Evolutionary conservation across 1,140 invertebrate species (phyloP).

Genomic region (Mylabris phalerata): DNA sequence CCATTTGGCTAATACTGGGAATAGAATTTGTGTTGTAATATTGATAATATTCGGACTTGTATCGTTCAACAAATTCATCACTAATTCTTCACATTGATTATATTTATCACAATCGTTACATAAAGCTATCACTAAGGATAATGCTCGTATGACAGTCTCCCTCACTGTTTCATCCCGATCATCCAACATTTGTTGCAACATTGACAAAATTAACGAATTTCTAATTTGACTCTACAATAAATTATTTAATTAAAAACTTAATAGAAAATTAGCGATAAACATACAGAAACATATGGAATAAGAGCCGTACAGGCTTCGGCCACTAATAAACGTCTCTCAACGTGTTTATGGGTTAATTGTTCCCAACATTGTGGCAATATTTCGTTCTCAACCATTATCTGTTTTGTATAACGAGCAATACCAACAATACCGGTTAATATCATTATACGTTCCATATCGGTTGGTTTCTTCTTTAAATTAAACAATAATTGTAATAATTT

Average conservation of each 20-base stretch:
- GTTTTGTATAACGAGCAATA: slow-evolving; percentile 52
- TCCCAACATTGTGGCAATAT: slow-evolving; percentile 74
- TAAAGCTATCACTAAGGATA: slow-evolving; percentile 56
- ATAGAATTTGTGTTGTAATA: slow-evolving; percentile 42
- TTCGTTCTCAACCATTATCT: slow-evolving; percentile 55
- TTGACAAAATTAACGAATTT: slow-evolving; percentile 65
- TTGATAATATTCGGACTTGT: slow-evolving; percentile 47
- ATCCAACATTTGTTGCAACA: slow-evolving; percentile 70
- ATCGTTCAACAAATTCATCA: slow-evolving; percentile 50
- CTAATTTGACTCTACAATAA: slow-evolving; percentile 48
- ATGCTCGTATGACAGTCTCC: slow-evolving; percentile 55
- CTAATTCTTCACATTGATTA: slow-evolving; percentile 53
- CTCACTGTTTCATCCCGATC: slow-evolving; percentile 62
- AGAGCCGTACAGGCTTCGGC: slow-evolving; percentile 67
- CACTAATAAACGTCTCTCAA: slow-evolving; percentile 62
- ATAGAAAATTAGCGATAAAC: slow-evolving; percentile 17
- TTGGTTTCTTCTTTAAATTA: slow-evolving; percentile 69
- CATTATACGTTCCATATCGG: slow-evolving; percentile 60
- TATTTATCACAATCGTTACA: slow-evolving; percentile 66
- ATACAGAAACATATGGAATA: slow-evolving; percentile 61
- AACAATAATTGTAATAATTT: slow-evolving; percentile 64
- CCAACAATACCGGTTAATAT: slow-evolving; percentile 61
- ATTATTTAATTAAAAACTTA: not conserved
- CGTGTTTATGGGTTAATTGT: slow-evolving; percentile 66
- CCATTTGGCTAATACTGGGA: slow-evolving; percentile 58